Evolutionary conservation across 2,797 vertebrate genomes (phyloP), one percentile per base, ranked within the genome.

Genomic region (Trachurus trachurus): DNA sequence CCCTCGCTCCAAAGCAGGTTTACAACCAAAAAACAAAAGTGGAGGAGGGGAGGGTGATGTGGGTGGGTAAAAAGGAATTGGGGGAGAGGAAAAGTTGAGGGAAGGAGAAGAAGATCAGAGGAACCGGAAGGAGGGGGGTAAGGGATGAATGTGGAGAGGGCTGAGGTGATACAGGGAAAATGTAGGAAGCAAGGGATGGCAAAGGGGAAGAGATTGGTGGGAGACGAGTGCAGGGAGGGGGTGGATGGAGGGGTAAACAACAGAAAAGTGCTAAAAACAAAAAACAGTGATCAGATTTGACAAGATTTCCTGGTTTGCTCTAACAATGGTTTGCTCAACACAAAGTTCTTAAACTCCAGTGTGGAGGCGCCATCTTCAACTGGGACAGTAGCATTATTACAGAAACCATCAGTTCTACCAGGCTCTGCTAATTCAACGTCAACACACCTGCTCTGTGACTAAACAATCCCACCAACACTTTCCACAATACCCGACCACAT

Each of bases 31-130:
- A 52, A 47, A 37, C 56, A 16, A 68, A 50, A 64, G 59, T 31
- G 39, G 22, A 70, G 40, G 56, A 66, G 5, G n/a, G 29, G 54
- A 66, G 5, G n/a, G 29, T 54, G 74, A 57, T 47, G 59, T 65
- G 10, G 40, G 44, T 0, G 6, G 21, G 49, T 72, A 26, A 26
- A 56, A 66, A 57, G 53, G n/a, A 9, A 42, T 0, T n/a, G 50
- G 11, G 50, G 26, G 26, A 45, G 45, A 79, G 21, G 22, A 49
- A 40, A 74, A 49, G 39, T 21, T 53, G 50, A 47, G 26, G 7
- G 12, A 50, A 39, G 12, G 31, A 63, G 42, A 53, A 21, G 56
- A 42, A 62, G 45, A 62, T 71, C 75, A 72, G 67, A 68, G 47
- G 8, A 74, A 57, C 42, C 22, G 50, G 53, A 68, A 73, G 37